Evolutionary conservation across 2,888 invertebrate genomes (phyloP).

Genomic region (Sarcophaga variegata): DNA sequence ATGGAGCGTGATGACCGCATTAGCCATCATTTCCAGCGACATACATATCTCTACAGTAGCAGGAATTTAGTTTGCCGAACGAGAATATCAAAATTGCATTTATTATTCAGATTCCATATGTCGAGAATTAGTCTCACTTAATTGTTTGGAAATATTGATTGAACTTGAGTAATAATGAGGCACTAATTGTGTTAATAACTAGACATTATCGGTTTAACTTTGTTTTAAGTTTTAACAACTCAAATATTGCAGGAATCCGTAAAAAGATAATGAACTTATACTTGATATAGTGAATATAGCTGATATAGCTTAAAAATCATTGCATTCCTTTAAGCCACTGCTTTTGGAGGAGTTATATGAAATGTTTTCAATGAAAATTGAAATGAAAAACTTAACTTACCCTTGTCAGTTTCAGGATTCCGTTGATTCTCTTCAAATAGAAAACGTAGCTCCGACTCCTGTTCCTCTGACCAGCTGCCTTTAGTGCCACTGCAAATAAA

Average conservation of each 20-base stretch:
- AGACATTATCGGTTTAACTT: not conserved
- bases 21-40: too few species aligned
- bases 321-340: conserved; percentile 7
- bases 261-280: too few species aligned
- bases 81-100: too few species aligned
- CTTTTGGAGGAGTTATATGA: not conserved
- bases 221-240: not conserved
- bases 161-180: too few species aligned
- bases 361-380: not conserved
- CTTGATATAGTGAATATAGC: not conserved
- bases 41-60: too few species aligned
- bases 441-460: conserved; percentile 92
- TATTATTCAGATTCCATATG: too few species aligned
- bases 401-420: conserved; percentile 87
- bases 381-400: conserved; percentile 80
- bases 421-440: conserved; percentile 92
- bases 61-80: too few species aligned
- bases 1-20: too few species aligned
- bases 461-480: conserved; percentile 90
- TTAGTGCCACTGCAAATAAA: conserved; percentile 78
- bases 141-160: too few species aligned
- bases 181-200: not conserved
- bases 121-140: too few species aligned
- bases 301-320: not conserved
- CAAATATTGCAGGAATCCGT: not conserved